Evolutionary conservation across 2,888 invertebrate genomes (phyloP).

Genomic region (Hololepta plana): DNA sequence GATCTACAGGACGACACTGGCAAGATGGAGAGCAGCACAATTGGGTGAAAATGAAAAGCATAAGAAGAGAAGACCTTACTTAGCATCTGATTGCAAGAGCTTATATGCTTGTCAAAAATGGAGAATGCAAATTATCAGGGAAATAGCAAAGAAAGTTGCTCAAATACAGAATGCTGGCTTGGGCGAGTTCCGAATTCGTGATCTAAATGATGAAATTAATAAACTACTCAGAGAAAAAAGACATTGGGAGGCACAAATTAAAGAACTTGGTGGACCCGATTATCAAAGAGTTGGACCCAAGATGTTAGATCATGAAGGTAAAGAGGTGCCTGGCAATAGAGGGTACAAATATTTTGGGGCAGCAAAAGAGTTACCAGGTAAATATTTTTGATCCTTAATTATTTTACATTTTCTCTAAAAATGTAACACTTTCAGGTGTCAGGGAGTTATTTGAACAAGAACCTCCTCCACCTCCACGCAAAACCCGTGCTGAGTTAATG

Average conservation of each 20-base stretch:
- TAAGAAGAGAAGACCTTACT: slow-evolving; percentile 75
- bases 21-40: slow-evolving; percentile 95
- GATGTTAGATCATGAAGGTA: slow-evolving; percentile 84
- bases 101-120: slow-evolving; percentile 89
- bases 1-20: slow-evolving; percentile 75
- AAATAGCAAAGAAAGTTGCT: slow-evolving; percentile 95
- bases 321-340: slow-evolving; percentile 93
- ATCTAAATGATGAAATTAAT: slow-evolving; percentile 98
- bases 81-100: slow-evolving; percentile 90
- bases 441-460: slow-evolving; percentile 94
- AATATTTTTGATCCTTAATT: slow-evolving; percentile 3
- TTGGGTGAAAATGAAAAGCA: slow-evolving; percentile 72
- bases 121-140: slow-evolving; percentile 90
- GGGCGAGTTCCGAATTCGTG: slow-evolving; percentile 96
- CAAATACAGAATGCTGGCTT: slow-evolving; percentile 98
- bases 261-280: slow-evolving; percentile 88
- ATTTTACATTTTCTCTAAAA: slow-evolving; percentile 1
- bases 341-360: slow-evolving; percentile 99
- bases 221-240: slow-evolving; percentile 88
- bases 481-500: slow-evolving; percentile 93
- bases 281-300: slow-evolving; percentile 80
- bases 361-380: slow-evolving; percentile 88
- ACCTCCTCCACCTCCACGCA: slow-evolving; percentile 74
- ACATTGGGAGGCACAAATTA: slow-evolving; percentile 96
- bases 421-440: slow-evolving; percentile 44